phyloP scores from a whole-genome alignment of 2,797 vertebrate genomes.

The Crocodylus rhombifer region DNA sequence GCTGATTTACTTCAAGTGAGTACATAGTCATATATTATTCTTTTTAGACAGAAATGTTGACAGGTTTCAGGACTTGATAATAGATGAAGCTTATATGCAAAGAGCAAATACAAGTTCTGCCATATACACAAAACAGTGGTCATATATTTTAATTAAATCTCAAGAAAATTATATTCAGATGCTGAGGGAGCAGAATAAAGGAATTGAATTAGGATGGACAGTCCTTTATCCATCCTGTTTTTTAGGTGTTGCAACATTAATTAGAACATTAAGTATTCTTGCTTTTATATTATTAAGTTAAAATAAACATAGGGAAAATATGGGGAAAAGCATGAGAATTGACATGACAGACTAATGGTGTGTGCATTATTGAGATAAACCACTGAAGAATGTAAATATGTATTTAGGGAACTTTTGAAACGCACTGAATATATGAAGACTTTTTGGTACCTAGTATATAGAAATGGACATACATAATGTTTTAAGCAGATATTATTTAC shows the following conservation, averaged over 20 bases:
- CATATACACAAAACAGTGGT: slow-evolving; percentile 48
- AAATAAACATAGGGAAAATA: slow-evolving; percentile 21
- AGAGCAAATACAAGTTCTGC: slow-evolving; percentile 33
- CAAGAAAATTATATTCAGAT: slow-evolving; percentile 31
- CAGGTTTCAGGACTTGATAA: slow-evolving; percentile 6
- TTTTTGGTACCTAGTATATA: not conserved
- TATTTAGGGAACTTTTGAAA: not conserved
- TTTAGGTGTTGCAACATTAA: not conserved
- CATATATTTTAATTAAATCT: slow-evolving; percentile 39
- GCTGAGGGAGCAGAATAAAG: not conserved
- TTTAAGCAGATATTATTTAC: not conserved
- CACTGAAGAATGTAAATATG: slow-evolving; percentile 48
- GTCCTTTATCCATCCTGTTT: slow-evolving; percentile 6
- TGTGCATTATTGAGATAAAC: slow-evolving; percentile 21
- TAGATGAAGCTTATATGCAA: slow-evolving; percentile 33
- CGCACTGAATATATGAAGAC: not conserved
- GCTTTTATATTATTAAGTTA: slow-evolving; percentile 27
- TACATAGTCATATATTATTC: not conserved
- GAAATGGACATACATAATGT: not conserved
- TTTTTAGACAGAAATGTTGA: not conserved
- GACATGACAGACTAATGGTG: not conserved
- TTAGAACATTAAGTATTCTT: slow-evolving; percentile 4
- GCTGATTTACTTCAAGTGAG: not conserved
- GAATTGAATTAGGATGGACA: not conserved
- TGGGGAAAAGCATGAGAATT: slow-evolving; percentile 11